Conservation (phyloP, 2,113 vertebrate species). For the Dipodomys stephensi region DNA sequence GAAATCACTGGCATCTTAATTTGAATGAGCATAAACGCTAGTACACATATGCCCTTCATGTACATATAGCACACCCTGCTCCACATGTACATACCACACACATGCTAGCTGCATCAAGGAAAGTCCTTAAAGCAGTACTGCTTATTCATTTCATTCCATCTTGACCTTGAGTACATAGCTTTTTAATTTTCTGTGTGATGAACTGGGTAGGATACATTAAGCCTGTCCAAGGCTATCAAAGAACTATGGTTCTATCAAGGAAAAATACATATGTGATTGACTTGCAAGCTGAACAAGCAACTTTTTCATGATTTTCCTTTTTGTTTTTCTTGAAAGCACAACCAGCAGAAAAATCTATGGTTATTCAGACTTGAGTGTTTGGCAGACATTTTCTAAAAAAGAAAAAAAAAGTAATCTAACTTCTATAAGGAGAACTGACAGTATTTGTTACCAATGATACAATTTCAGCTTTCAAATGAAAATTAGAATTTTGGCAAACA, state of each 20-base stretch:
- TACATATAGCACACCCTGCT: not conserved
- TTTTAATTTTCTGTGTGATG: conserved; percentile 40
- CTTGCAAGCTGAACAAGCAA: conserved; percentile 11
- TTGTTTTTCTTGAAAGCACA: conserved; percentile 59
- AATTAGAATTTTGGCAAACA: conserved; percentile 54
- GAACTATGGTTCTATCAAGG: not conserved
- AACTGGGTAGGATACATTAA: not conserved
- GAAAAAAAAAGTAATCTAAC: not conserved
- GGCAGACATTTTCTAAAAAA: conserved; percentile 41
- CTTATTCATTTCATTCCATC: not conserved
- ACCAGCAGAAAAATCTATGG: not conserved
- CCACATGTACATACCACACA: too few species aligned
- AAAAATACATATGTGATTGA: not conserved
- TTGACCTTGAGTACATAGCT: not conserved
- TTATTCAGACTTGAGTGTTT: conserved; percentile 41
- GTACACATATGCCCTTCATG: not conserved
- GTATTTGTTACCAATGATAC: conserved; percentile 46
- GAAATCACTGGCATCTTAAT: not conserved
- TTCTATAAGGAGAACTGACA: conserved; percentile 38
- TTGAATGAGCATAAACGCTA: not conserved
- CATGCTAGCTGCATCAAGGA: not conserved
- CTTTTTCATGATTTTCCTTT: not conserved
- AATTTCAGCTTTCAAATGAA: conserved; percentile 60
- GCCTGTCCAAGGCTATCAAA: not conserved
- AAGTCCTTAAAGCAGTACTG: not conserved